Percentiles rank a stretch among this genome's conserved stretches.
Evolutionary conservation across 2,113 vertebrate genomes (phyloP).

Genomic region (Dendropsophus ebraccatus): DNA sequence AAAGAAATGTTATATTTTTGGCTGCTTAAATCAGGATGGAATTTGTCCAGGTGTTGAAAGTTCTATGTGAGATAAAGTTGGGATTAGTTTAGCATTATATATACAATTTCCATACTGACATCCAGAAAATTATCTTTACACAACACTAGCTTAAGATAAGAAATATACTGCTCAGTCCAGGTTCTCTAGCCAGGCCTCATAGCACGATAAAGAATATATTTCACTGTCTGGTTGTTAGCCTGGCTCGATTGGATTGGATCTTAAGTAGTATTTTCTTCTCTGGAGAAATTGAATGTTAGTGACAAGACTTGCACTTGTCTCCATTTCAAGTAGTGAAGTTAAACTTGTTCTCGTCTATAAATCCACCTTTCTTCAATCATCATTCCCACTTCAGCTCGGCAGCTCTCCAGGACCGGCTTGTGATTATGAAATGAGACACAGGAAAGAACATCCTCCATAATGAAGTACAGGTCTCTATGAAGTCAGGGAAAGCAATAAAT

Average conservation of each 20-base stretch:
- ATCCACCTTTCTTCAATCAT: conserved; percentile 27
- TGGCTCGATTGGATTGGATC: conserved; percentile 20
- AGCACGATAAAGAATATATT: conserved; percentile 48
- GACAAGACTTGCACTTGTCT: conserved; percentile 47
- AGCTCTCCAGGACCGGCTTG: neutral
- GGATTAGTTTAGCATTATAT: conserved; percentile 51
- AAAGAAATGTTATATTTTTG: neutral
- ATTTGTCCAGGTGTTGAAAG: conserved; percentile 25
- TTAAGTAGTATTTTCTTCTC: conserved; percentile 49
- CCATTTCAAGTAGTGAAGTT: conserved; percentile 47
- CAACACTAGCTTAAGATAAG: conserved; percentile 49
- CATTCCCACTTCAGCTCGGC: conserved; percentile 30
- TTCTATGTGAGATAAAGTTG: conserved; percentile 46
- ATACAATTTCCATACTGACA: conserved; percentile 46
- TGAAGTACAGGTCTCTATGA: neutral
- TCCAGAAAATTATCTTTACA: conserved; percentile 40
- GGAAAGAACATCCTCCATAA: neutral
- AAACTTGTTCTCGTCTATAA: conserved; percentile 41
- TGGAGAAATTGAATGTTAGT: conserved; percentile 42
- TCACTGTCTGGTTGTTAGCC: conserved; percentile 47
- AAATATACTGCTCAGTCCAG: conserved; percentile 17
- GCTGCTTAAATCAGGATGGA: conserved; percentile 29
- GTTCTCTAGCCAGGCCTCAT: conserved; percentile 23
- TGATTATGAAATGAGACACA: conserved; percentile 13
- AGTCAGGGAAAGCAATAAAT: conserved; percentile 1